phyloP scores from a whole-genome alignment of 2,888 invertebrate genomes.

The Amblyjoppa fuscipennis region DNA sequence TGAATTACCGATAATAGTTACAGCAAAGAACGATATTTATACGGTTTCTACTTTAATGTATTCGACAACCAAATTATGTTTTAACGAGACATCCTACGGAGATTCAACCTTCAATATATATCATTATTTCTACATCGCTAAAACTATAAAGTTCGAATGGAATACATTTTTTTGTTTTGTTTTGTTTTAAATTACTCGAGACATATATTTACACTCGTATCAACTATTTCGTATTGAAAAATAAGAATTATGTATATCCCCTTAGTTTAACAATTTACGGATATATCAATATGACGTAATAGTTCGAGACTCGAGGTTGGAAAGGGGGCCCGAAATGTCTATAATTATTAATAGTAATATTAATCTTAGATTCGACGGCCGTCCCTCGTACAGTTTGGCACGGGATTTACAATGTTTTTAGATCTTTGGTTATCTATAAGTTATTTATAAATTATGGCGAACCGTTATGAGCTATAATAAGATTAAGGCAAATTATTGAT shows the following conservation, averaged over 20 bases:
- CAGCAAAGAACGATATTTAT: constrained; percentile 43
- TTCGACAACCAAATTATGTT: constrained; percentile 45
- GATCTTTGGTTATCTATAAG: constrained; percentile 63
- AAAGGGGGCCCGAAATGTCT: constrained; percentile 30
- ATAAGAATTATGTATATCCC: constrained; percentile 63
- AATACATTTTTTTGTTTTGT: constrained; percentile 58
- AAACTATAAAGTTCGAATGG: constrained; percentile 47
- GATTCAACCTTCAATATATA: constrained; percentile 39
- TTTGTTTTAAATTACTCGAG: constrained; percentile 56
- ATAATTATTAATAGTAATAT: constrained; percentile 17
- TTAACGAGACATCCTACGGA: constrained; percentile 27
- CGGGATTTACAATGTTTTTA: constrained; percentile 64
- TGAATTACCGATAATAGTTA: constrained; percentile 39
- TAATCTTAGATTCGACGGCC: constrained; percentile 40
- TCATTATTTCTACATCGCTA: constrained; percentile 42
- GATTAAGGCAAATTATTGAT: constrained; percentile 32
- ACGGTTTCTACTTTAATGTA: constrained; percentile 14
- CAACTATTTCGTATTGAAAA: constrained; percentile 67
- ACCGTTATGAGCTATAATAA: constrained; percentile 45
- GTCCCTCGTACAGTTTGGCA: constrained; percentile 66
- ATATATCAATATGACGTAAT: constrained; percentile 54
- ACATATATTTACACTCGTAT: constrained; percentile 67
- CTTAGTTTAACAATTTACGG: constrained; percentile 59
- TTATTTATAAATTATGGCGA: constrained; percentile 60
- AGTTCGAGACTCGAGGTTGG: constrained; percentile 39